Evolutionary conservation across 2,888 invertebrate species (phyloP), one percentile per base, ranked within the genome.

Genomic region (Ornithoptera alexandrae): DNA sequence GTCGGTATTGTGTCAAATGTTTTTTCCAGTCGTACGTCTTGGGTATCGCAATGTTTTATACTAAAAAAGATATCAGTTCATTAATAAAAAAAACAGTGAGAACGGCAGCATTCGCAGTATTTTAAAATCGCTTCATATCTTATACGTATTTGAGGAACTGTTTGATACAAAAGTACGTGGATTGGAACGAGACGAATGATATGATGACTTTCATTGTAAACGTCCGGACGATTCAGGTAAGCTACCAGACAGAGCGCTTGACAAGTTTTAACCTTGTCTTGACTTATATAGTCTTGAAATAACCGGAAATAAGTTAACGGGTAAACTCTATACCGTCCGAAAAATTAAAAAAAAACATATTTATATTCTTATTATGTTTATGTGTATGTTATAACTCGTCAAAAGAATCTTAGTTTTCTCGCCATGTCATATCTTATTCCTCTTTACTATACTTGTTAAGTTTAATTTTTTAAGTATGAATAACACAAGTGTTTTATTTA

Each of bases 251-350:
- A 15, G 42, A n/a, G 39, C n/a, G 57, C n/a, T 22, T 58, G 57
- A 65, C 69, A 42, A 65, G 57, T 42, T 69, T 61, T 15, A 22
- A 69, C 46, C 56, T 36, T 18, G 65, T 69, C 60, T 60, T 61
- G 68, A 59, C 68, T 68, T 63, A 68, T 63, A 56, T 59, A 58
- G 59, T 36, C 36, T 20, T n/a, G 42, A 50, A 8, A 2, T 12
- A 67, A 56, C 10, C 10, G 57, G 62, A n/a, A 22, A 58, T 22
- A 22, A 24, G 22, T 3, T 12, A 58, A 20, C 10, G 12, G 10
- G 22, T 58, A 22, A 22, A 58, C 24, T n/a, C 22, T 6, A 53
- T n/a, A 53, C 1, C 53, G 6, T n/a, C 4, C 8, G n/a, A n/a
- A 53, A 53, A n/a, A 53, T 17, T n/a, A n/a, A 17, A 2, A 53